Conservation (phyloP, 1,140 invertebrate species). For the Probaryconus sp. region DNA sequence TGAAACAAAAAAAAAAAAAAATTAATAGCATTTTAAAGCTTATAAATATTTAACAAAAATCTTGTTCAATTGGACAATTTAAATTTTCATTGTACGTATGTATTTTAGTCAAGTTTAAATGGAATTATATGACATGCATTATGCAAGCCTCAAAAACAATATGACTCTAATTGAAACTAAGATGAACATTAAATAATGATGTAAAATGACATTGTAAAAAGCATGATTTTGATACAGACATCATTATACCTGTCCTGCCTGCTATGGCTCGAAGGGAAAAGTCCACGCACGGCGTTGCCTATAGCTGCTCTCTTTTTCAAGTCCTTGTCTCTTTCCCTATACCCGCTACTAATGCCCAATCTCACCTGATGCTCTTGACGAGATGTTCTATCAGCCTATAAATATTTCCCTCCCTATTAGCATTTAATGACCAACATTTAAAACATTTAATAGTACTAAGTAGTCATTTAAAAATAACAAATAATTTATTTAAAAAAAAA, state of each 20-base stretch:
- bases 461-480: too few relatives aligned
- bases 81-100: too few relatives aligned
- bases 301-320: constrained; percentile 77
- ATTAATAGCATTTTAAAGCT: too few relatives aligned
- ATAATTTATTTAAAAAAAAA: too few relatives aligned
- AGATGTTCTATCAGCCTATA: constrained; percentile 69
- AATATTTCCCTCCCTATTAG: constrained; percentile 1
- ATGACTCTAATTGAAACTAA: constrained; percentile 39
- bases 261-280: constrained; percentile 77
- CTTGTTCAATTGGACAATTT: too few relatives aligned
- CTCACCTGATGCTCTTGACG: constrained; percentile 72
- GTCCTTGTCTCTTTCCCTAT: constrained; percentile 72
- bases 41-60: too few relatives aligned
- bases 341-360: constrained; percentile 69
- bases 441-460: too few relatives aligned
- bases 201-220: constrained; percentile 75
- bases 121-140: constrained; percentile 20
- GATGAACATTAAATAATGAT: constrained; percentile 61
- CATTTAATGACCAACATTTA: too few relatives aligned
- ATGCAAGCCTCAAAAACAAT: constrained; percentile 2
- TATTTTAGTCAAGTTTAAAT: constrained; percentile 24
- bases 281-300: constrained; percentile 77
- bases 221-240: constrained; percentile 79
- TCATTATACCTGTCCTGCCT: constrained; percentile 79
- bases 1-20: too few relatives aligned